Evolutionary conservation across 2,797 vertebrate species (phyloP).

Genomic region (Chaetophractus vellerosus): DNA sequence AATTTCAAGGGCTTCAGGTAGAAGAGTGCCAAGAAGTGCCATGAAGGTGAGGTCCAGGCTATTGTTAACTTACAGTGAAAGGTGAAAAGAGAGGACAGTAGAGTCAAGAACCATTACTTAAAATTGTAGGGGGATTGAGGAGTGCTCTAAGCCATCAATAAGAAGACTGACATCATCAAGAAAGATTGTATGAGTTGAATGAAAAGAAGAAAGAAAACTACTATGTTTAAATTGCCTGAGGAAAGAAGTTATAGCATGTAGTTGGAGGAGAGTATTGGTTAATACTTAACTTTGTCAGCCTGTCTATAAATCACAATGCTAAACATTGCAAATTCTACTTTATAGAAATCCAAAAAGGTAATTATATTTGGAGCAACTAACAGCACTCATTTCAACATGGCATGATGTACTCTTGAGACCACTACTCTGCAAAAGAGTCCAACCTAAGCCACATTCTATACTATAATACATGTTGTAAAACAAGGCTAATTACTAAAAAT

Average conservation of each 20-base stretch:
- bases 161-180: not conserved
- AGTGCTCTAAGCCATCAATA: not conserved
- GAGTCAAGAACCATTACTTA: not conserved
- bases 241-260: not conserved
- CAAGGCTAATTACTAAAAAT: not conserved
- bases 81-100: not conserved
- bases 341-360: slow-evolving; percentile 11
- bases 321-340: not conserved
- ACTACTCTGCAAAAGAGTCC: not conserved
- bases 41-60: not conserved
- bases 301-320: not conserved
- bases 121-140: not conserved
- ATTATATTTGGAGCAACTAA: not conserved
- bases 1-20: not conserved
- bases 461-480: not conserved
- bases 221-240: not conserved
- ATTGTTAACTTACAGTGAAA: not conserved
- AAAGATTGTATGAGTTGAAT: not conserved
- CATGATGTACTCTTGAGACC: not conserved
- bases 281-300: not conserved
- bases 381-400: not conserved
- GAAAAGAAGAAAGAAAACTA: not conserved
- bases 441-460: not conserved
- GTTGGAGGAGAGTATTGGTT: not conserved
- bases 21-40: not conserved